Percentiles rank a stretch among this genome's conserved stretches.
Evolutionary conservation across 2,888 invertebrate species (phyloP).

Genomic region (Celastrina argiolus): DNA sequence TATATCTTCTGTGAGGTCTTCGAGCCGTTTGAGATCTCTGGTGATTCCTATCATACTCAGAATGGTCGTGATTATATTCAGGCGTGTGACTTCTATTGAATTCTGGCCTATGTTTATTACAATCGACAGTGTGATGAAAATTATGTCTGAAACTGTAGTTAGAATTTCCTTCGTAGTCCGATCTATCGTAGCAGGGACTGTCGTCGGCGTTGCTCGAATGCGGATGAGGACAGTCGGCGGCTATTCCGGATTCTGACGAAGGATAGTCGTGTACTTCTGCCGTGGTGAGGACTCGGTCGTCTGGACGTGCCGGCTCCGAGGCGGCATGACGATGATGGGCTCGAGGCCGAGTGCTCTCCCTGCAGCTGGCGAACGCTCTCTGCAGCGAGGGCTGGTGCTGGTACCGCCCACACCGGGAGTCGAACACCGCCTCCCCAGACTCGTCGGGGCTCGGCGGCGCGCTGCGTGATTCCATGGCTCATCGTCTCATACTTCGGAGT

Average conservation of each 20-base stretch:
- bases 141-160: slow-evolving; percentile 65
- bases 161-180: slow-evolving; percentile 67
- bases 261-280: slow-evolving; percentile 75
- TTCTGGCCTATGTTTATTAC: slow-evolving; percentile 61
- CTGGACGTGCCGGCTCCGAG: slow-evolving; percentile 68
- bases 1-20: slow-evolving; percentile 58
- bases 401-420: slow-evolving; percentile 85
- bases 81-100: slow-evolving; percentile 67
- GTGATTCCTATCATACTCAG: slow-evolving; percentile 61
- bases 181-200: slow-evolving; percentile 68
- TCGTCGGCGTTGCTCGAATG: slow-evolving; percentile 69
- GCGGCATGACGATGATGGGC: slow-evolving; percentile 66
- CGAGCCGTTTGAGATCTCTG: slow-evolving; percentile 62
- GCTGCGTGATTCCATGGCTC: slow-evolving; percentile 77
- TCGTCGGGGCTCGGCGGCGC: slow-evolving; percentile 79
- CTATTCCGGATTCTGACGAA: slow-evolving; percentile 75
- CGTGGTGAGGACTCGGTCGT: slow-evolving; percentile 69
- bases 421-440: slow-evolving; percentile 81
- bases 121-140: slow-evolving; percentile 64
- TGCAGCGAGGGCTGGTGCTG: slow-evolving; percentile 75
- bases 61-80: slow-evolving; percentile 63
- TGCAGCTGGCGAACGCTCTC: slow-evolving; percentile 67
- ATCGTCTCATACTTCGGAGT: slow-evolving; percentile 66
- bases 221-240: slow-evolving; percentile 71
- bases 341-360: slow-evolving; percentile 60